Conservation (phyloP, 2,113 vertebrate genomes). For the Jacana jacana region DNA sequence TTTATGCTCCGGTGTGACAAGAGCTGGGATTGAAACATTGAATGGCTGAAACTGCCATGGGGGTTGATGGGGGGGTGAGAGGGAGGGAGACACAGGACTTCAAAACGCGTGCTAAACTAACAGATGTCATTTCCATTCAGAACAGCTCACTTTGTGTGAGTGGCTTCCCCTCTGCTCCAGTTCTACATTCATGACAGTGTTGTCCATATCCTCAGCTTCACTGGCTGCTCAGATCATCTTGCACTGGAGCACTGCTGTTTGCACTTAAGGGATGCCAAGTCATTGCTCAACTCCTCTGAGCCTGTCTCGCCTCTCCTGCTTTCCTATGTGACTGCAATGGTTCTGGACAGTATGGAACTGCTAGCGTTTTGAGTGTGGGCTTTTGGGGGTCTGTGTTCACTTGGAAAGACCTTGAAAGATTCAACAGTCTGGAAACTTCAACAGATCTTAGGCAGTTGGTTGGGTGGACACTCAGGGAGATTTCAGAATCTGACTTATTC, state of each 20-base stretch:
- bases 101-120: not conserved
- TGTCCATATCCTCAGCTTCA: fast-evolving
- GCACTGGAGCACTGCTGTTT: not conserved
- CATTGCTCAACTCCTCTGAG: not conserved
- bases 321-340: not conserved
- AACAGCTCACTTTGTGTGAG: not conserved
- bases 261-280: not conserved
- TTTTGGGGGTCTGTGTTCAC: not conserved
- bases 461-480: not conserved
- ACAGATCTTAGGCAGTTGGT: not conserved
- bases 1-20: not conserved
- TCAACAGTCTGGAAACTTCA: not conserved
- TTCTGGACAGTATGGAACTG: not conserved
- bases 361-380: not conserved
- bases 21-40: not conserved
- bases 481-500: not conserved
- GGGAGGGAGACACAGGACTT: not conserved
- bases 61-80: not conserved
- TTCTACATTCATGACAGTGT: not conserved
- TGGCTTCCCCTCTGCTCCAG: not conserved
- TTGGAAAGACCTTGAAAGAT: not conserved
- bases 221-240: not conserved
- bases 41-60: not conserved
- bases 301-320: not conserved
- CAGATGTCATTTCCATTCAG: not conserved